A percentile compares a stretch with the other conserved stretches of the same genome.
phyloP scores from a whole-genome alignment of 2,797 vertebrate genomes.

The Eulemur albifrons region DNA sequence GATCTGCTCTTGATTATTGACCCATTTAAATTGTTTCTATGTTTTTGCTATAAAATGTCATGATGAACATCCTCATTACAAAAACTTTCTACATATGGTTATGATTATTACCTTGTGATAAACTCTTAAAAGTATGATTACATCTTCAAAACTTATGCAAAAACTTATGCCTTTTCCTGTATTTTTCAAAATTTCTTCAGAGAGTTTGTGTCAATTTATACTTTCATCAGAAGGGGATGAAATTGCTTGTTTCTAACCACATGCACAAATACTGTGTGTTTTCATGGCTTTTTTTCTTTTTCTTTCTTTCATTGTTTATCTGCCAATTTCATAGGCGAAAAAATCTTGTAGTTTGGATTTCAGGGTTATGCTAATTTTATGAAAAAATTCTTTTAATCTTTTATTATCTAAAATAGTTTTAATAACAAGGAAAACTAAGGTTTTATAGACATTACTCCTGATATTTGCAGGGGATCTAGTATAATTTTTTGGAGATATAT shows the following conservation, averaged over 20 bases:
- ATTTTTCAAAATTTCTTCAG: neutral
- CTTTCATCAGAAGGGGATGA: neutral
- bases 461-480: neutral
- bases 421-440: neutral
- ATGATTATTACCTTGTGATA: neutral
- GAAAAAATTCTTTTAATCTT: neutral
- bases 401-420: slow-evolving; percentile 27
- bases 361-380: neutral
- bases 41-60: neutral
- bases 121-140: neutral
- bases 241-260: neutral
- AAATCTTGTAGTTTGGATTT: neutral
- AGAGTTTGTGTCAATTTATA: neutral
- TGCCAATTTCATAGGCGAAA: slow-evolving; percentile 5
- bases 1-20: neutral
- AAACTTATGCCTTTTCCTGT: neutral
- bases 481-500: neutral
- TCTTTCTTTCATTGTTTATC: neutral
- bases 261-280: neutral
- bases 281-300: neutral
- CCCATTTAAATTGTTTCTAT: neutral
- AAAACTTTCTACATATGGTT: neutral
- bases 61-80: neutral
- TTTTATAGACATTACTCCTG: neutral
- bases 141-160: neutral